These are phyloP conservation scores for Ctenodactylus gundi DNA, from an alignment of 2,113 vertebrate genomes.

Conservation along the genomic window DNA sequence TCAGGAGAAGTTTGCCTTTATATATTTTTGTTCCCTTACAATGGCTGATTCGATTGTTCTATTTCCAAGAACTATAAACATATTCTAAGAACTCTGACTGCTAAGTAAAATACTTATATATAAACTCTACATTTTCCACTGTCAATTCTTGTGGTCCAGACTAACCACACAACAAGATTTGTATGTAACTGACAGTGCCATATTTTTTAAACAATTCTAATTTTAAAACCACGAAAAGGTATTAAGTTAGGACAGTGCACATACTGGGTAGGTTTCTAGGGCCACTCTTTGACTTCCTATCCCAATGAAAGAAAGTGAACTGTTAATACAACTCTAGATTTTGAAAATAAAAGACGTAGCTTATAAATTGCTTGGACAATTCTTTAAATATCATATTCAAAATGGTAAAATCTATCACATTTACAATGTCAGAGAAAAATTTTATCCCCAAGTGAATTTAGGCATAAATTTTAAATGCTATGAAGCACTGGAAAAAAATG, in stretches of 20 bases:
- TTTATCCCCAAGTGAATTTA: background rate
- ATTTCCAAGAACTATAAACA: background rate
- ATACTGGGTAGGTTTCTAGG: background rate
- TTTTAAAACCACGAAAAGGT: background rate
- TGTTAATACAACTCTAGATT: background rate
- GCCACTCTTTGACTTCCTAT: background rate
- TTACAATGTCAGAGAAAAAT: background rate
- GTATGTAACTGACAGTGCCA: background rate
- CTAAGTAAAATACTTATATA: slow-evolving; percentile 26
- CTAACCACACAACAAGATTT: background rate
- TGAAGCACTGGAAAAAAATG: background rate
- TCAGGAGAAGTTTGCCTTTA: background rate
- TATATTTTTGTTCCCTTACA: background rate
- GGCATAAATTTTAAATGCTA: background rate
- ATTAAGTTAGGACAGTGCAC: background rate
- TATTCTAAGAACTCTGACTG: background rate
- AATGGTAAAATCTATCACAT: background rate
- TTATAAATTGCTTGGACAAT: background rate
- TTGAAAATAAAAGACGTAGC: slow-evolving; percentile 31
- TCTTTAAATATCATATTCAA: background rate
- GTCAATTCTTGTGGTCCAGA: background rate
- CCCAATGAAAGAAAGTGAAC: background rate
- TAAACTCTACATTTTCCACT: background rate
- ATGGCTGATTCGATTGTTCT: background rate
- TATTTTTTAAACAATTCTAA: slow-evolving; percentile 27